Conservation (phyloP, 2,888 invertebrate genomes). For the Agonopterix heracliana region DNA sequence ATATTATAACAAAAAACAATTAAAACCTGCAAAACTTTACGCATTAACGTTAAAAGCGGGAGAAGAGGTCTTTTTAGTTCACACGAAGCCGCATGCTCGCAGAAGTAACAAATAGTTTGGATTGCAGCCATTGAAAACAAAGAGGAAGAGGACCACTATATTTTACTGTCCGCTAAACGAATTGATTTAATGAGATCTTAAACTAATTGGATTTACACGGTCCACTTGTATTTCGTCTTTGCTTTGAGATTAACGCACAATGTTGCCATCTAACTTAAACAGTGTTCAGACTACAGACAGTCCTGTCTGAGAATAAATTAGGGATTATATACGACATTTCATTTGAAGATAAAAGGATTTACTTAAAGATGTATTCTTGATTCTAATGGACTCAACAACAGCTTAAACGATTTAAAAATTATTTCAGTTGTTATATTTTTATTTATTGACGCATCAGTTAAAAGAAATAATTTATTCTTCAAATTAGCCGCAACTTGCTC, state of each 20-base stretch:
- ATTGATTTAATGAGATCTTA: slow-evolving; percentile 70
- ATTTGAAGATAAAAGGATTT: slow-evolving; percentile 46
- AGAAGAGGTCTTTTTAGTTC: slow-evolving; percentile 14
- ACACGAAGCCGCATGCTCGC: slow-evolving; percentile 34
- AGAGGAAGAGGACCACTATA: slow-evolving; percentile 49
- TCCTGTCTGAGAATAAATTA: slow-evolving; percentile 47
- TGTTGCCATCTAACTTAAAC: slow-evolving; percentile 35
- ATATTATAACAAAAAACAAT: too few relatives aligned
- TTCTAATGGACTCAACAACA: slow-evolving; percentile 1
- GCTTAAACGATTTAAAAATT: slow-evolving; percentile 3
- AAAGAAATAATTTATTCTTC: slow-evolving; percentile 3
- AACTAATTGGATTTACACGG: slow-evolving; percentile 67
- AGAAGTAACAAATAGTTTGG: slow-evolving; percentile 67
- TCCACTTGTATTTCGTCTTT: slow-evolving; percentile 53
- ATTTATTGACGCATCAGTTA: slow-evolving; percentile 2
- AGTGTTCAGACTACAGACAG: slow-evolving; percentile 38
- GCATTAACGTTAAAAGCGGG: slow-evolving; percentile 6
- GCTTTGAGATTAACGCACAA: slow-evolving; percentile 42
- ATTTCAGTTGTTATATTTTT: not conserved
- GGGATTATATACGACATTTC: slow-evolving; percentile 47
- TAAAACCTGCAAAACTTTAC: not conserved
- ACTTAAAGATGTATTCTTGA: slow-evolving; percentile 18
- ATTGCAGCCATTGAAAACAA: slow-evolving; percentile 65
- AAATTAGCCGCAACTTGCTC: slow-evolving; percentile 3
- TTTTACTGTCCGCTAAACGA: slow-evolving; percentile 62